Evolutionary conservation across 2,113 vertebrate genomes (phyloP).

Genomic region (Albula goreensis): DNA sequence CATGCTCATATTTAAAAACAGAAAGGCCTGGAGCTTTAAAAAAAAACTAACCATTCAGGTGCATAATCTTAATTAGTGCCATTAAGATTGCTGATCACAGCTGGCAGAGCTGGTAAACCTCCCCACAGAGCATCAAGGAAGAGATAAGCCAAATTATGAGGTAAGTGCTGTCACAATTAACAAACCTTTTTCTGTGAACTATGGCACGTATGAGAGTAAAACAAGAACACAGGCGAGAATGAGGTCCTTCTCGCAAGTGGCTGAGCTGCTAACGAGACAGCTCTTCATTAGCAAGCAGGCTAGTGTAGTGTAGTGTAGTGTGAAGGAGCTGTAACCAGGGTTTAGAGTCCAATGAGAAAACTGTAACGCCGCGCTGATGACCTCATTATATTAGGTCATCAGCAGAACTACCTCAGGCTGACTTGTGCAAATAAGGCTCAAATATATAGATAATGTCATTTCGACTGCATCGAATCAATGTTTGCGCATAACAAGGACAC

Average conservation of each 20-base stretch:
- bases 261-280: neutral
- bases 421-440: too few relatives aligned
- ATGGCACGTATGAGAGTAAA: neutral
- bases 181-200: neutral
- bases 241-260: neutral
- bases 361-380: too few relatives aligned
- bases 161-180: neutral
- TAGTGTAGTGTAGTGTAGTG: neutral
- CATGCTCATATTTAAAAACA: neutral
- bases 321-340: neutral
- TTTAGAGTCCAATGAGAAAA: too few relatives aligned
- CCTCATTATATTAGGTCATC: neutral
- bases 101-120: neutral
- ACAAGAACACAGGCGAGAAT: neutral
- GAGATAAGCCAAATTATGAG: neutral
- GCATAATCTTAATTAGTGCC: neutral
- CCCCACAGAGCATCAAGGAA: neutral
- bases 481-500: neutral
- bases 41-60: neutral
- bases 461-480: neutral
- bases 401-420: neutral
- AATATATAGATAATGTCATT: neutral
- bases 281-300: neutral
- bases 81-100: neutral
- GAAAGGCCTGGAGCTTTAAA: neutral